Evolutionary conservation across 1,140 invertebrate genomes (phyloP).

Genomic region (Tigriopus japonicus): DNA sequence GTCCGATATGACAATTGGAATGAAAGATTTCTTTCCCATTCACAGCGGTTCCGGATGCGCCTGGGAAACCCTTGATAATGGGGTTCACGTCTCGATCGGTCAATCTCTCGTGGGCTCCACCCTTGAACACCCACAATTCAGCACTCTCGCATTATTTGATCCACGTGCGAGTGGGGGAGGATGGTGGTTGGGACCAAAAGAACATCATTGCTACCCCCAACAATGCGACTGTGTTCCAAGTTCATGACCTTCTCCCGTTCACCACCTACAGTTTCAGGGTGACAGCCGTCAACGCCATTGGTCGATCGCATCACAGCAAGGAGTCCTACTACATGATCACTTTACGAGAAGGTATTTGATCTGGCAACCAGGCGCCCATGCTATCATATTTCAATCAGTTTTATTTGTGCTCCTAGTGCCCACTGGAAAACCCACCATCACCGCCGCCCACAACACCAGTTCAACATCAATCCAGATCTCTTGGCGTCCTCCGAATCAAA

Average conservation of each 20-base stretch:
- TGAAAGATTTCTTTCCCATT: slow-evolving; percentile 6
- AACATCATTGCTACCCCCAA: slow-evolving; percentile 38
- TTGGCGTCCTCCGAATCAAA: slow-evolving; percentile 22
- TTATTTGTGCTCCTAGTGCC: slow-evolving; percentile 19
- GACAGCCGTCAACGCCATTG: slow-evolving; percentile 46
- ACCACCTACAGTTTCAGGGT: slow-evolving; percentile 55
- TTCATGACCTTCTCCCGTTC: slow-evolving; percentile 44
- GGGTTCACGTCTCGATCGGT: slow-evolving; percentile 24
- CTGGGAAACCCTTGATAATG: slow-evolving; percentile 22
- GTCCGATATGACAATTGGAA: too few relatives aligned
- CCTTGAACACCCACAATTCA: slow-evolving; percentile 20
- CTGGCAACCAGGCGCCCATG: too few relatives aligned
- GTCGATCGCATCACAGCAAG: slow-evolving; percentile 43
- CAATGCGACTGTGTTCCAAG: slow-evolving; percentile 36
- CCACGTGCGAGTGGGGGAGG: slow-evolving; percentile 20
- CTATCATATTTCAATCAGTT: too few relatives aligned
- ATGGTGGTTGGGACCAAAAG: slow-evolving; percentile 17
- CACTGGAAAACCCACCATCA: slow-evolving; percentile 23
- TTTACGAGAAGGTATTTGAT: slow-evolving; percentile 42
- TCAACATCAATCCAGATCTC: slow-evolving; percentile 20
- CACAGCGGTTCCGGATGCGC: slow-evolving; percentile 22
- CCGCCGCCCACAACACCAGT: slow-evolving; percentile 21
- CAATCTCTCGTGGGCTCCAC: slow-evolving; percentile 25
- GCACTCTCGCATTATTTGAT: slow-evolving; percentile 23
- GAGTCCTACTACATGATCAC: slow-evolving; percentile 56